phyloP scores from a whole-genome alignment of 1,140 invertebrate species.

The Lycorma delicatula region DNA sequence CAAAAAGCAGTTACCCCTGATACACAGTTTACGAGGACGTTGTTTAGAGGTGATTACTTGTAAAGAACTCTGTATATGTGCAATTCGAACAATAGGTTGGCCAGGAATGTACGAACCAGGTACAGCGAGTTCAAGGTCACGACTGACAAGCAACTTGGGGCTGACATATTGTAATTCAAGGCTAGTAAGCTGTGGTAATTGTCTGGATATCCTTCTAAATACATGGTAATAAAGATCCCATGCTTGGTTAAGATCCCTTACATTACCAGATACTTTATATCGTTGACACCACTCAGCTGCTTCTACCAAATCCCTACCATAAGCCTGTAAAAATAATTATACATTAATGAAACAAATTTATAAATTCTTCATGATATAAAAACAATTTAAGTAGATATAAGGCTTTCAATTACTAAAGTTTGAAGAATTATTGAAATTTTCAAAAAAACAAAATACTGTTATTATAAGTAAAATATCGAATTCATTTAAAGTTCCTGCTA shows the following conservation, averaged over 20 bases:
- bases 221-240: conserved; percentile 99
- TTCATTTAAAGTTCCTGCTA: too few species aligned
- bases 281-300: conserved; percentile 90
- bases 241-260: conserved; percentile 89
- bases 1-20: conserved; percentile 59
- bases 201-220: conserved; percentile 87
- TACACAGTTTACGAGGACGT: conserved; percentile 87
- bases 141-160: conserved; percentile 78
- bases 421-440: too few species aligned
- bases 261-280: conserved; percentile 75
- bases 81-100: conserved; percentile 76
- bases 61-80: conserved; percentile 70
- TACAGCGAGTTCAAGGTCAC: conserved; percentile 89
- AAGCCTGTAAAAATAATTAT: conserved; percentile 53
- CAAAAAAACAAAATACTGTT: too few species aligned
- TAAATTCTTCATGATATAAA: too few species aligned
- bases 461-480: too few species aligned
- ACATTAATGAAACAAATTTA: too few species aligned
- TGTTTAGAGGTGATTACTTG: conserved; percentile 98
- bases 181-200: conserved; percentile 82
- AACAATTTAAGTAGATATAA: too few species aligned
- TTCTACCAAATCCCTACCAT: conserved; percentile 86
- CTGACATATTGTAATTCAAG: conserved; percentile 93
- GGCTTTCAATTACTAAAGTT: not conserved
- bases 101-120: conserved; percentile 91